A percentile compares a stretch with the other conserved stretches of the same genome.
These are phyloP conservation scores for Ectemnius continuus DNA, from an alignment of 2,888 invertebrate species.

Conservation along the genomic window DNA sequence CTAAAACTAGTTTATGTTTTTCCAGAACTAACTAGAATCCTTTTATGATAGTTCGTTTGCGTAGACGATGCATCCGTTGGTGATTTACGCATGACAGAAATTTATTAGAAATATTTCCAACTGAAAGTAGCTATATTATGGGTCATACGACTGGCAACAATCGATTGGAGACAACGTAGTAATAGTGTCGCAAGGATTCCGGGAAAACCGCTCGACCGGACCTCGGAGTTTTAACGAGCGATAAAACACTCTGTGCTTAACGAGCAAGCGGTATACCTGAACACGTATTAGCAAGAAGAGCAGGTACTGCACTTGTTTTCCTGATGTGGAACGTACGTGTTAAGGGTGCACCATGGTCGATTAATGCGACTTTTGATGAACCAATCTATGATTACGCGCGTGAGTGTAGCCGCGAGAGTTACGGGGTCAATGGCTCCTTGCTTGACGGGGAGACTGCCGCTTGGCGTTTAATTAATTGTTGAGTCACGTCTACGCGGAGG, in stretches of 20 bases:
- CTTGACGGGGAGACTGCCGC: not conserved
- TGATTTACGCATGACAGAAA: conserved; percentile 65
- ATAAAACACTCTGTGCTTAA: not conserved
- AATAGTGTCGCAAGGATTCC: not conserved
- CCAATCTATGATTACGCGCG: not conserved
- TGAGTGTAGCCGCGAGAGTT: not conserved
- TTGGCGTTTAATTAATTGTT: not conserved
- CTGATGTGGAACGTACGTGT: too few relatives aligned
- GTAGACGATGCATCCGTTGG: conserved; percentile 11
- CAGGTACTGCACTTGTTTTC: too few relatives aligned
- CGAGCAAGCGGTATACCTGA: too few relatives aligned
- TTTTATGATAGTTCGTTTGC: conserved; percentile 32
- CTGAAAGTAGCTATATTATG: not conserved
- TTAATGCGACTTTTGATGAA: not conserved
- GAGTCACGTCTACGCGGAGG: not conserved
- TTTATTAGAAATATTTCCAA: conserved; percentile 52
- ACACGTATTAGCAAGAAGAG: too few relatives aligned
- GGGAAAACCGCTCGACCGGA: not conserved
- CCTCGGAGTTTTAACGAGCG: not conserved
- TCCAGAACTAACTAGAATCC: conserved; percentile 38
- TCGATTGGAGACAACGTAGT: not conserved
- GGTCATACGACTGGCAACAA: not conserved
- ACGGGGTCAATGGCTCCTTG: not conserved
- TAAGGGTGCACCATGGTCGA: not conserved
- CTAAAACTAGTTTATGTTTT: not conserved